These are phyloP conservation scores for Cyphomyrmex costatus DNA, from an alignment of 1,140 invertebrate species.

Conservation along the genomic window DNA sequence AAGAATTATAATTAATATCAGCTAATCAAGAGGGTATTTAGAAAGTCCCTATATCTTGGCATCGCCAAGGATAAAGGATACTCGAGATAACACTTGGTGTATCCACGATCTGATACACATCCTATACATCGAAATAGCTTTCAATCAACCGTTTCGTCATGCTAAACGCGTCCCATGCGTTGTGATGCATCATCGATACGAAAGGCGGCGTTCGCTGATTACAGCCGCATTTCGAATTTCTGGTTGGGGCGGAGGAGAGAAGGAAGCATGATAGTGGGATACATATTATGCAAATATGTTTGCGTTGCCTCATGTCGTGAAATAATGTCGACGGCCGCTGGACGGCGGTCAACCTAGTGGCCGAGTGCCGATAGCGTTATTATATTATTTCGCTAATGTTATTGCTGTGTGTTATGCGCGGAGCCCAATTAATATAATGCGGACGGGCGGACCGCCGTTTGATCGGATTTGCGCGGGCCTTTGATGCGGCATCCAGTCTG, in stretches of 20 bases:
- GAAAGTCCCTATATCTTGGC: not conserved
- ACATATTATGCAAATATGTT: constrained; percentile 76
- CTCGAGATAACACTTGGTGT: constrained; percentile 12
- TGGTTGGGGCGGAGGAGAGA: constrained; percentile 9
- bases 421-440: constrained; percentile 78
- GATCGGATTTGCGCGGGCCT: constrained; percentile 59
- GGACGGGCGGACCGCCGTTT: constrained; percentile 57
- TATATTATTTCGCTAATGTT: constrained; percentile 82
- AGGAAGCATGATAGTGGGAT: constrained; percentile 42
- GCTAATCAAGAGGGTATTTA: not conserved
- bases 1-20: not conserved
- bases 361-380: constrained; percentile 76
- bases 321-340: constrained; percentile 56
- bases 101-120: not conserved
- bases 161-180: constrained; percentile 24
- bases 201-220: constrained; percentile 62
- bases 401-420: constrained; percentile 75
- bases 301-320: constrained; percentile 62
- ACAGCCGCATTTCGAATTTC: constrained; percentile 56
- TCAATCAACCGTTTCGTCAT: constrained; percentile 30
- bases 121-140: constrained; percentile 24
- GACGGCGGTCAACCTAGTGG: constrained; percentile 60
- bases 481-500: constrained; percentile 52
- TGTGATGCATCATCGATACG: constrained; percentile 44
- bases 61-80: not conserved